These are phyloP conservation scores for Osmerus eperlanus DNA, from an alignment of 2,113 vertebrate genomes.

Conservation along the genomic window DNA sequence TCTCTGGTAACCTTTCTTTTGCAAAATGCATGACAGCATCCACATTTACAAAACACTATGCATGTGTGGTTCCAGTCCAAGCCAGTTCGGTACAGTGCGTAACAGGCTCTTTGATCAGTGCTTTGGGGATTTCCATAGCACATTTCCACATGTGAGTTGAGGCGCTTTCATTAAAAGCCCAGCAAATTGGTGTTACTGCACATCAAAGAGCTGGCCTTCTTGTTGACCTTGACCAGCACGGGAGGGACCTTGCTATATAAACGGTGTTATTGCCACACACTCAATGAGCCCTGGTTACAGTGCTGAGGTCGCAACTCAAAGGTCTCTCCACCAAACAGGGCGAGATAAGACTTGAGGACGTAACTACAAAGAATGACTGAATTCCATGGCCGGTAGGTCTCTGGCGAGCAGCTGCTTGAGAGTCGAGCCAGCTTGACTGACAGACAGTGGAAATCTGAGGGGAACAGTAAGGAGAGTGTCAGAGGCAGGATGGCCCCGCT, in stretches of 20 bases:
- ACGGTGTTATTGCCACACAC: neutral
- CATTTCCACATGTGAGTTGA: neutral
- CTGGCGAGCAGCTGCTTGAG: too few relatives aligned
- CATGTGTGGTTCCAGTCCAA: neutral
- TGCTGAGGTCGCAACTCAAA: too few relatives aligned
- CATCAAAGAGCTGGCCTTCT: neutral
- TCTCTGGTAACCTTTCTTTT: too few relatives aligned
- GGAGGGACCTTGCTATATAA: neutral
- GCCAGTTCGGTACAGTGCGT: neutral
- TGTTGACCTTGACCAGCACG: neutral
- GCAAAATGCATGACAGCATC: neutral
- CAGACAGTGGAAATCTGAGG: too few relatives aligned
- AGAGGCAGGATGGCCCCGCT: too few relatives aligned
- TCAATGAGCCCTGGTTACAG: neutral
- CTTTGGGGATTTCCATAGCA: neutral
- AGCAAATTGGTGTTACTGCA: neutral
- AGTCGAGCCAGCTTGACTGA: too few relatives aligned
- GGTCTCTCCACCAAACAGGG: too few relatives aligned
- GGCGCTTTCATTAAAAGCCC: slow-evolving; percentile 1
- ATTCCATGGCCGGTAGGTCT: too few relatives aligned
- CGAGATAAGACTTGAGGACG: too few relatives aligned
- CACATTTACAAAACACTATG: neutral
- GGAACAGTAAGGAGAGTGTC: too few relatives aligned
- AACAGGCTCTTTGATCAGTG: slow-evolving; percentile 1
- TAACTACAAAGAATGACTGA: too few relatives aligned